Percentiles rank a stretch among this genome's conserved stretches.
These are phyloP conservation scores for Schlechtendalia chinensis DNA, from an alignment of 1,140 invertebrate genomes.

Conservation along the genomic window DNA sequence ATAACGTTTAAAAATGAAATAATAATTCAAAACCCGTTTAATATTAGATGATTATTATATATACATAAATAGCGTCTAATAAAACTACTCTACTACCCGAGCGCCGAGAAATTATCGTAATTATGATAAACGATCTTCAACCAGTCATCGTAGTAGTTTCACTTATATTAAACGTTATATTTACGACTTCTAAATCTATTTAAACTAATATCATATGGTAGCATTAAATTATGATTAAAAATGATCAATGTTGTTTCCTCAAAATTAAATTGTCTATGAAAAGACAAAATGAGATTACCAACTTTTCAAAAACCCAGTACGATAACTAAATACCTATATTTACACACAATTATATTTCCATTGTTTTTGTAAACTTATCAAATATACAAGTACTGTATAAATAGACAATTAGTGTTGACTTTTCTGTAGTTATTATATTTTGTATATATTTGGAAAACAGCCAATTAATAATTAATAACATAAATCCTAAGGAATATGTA, in stretches of 20 bases:
- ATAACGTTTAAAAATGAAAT: conserved; percentile 34
- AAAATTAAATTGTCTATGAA: neutral
- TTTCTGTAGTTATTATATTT: neutral
- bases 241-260: neutral
- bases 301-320: neutral
- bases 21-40: conserved; percentile 44
- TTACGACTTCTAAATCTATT: neutral
- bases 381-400: neutral
- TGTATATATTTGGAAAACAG: neutral
- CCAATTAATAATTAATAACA: neutral
- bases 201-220: neutral
- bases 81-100: neutral
- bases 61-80: neutral
- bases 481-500: neutral
- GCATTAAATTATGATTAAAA: neutral
- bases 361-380: neutral
- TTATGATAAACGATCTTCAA: neutral
- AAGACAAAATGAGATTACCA: neutral
- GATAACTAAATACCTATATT: conserved; percentile 8
- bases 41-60: conserved; percentile 16
- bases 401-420: neutral
- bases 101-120: neutral
- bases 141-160: neutral
- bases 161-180: neutral
- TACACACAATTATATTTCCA: neutral